phyloP scores from a whole-genome alignment of 1,140 invertebrate genomes.

The Sycobia sp. region DNA sequence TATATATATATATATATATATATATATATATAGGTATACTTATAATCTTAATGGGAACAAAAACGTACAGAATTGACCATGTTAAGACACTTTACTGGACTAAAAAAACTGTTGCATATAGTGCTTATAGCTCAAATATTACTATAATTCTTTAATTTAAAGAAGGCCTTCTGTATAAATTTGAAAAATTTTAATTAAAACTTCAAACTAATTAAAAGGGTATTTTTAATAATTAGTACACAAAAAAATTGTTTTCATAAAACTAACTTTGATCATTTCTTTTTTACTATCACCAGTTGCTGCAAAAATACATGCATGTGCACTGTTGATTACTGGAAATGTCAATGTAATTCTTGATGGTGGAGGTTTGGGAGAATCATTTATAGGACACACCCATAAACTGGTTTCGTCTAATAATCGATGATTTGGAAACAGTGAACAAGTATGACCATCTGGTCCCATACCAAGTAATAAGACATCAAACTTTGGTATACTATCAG shows the following conservation, averaged over 20 bases:
- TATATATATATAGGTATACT: too few species aligned
- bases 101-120: too few species aligned
- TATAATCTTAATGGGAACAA: too few species aligned
- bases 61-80: too few species aligned
- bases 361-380: constrained; percentile 95
- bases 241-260: constrained; percentile 18
- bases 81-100: too few species aligned
- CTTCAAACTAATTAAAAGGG: too few species aligned
- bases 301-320: constrained; percentile 82
- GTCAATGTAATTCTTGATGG: constrained; percentile 90
- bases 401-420: constrained; percentile 69
- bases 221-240: too few species aligned
- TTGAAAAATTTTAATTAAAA: too few species aligned
- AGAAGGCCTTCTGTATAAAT: too few species aligned
- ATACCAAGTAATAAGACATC: constrained; percentile 91
- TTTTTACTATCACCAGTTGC: constrained; percentile 84
- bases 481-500: constrained; percentile 71
- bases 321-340: constrained; percentile 89
- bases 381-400: constrained; percentile 82
- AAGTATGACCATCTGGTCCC: constrained; percentile 98
- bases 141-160: too few species aligned
- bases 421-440: constrained; percentile 94
- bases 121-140: too few species aligned
- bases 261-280: constrained; percentile 82
- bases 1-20: too few species aligned